These are phyloP conservation scores for Eubasilissa splendida DNA, from an alignment of 2,888 invertebrate genomes.

Conservation along the genomic window DNA sequence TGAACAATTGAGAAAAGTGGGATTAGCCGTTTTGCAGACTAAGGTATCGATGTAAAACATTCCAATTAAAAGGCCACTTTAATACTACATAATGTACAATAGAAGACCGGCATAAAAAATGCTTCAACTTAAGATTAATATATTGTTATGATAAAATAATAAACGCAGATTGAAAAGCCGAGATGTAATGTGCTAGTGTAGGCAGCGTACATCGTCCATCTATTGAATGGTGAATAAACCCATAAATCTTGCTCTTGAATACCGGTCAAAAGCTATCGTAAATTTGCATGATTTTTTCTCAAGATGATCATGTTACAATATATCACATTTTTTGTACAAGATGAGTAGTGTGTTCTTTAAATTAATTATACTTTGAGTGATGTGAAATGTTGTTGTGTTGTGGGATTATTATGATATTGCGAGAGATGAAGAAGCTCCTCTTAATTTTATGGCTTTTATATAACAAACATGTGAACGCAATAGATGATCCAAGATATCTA, in stretches of 20 bases:
- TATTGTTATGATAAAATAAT: too few relatives aligned
- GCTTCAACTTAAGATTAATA: too few relatives aligned
- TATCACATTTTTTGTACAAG: slow-evolving; percentile 28
- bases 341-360: slow-evolving; percentile 25
- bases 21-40: too few relatives aligned
- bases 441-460: slow-evolving; percentile 3
- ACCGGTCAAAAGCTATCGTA: slow-evolving; percentile 41
- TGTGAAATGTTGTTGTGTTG: slow-evolving; percentile 24
- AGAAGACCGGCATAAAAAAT: too few relatives aligned
- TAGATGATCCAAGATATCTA: background rate
- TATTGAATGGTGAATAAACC: slow-evolving; percentile 38
- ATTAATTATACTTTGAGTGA: background rate
- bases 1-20: too few relatives aligned
- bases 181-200: background rate
- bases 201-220: slow-evolving; percentile 37
- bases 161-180: too few relatives aligned
- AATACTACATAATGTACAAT: background rate
- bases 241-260: slow-evolving; percentile 36
- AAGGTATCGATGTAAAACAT: background rate
- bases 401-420: background rate
- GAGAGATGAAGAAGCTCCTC: background rate
- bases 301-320: slow-evolving; percentile 40
- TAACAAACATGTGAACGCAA: background rate
- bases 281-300: slow-evolving; percentile 47
- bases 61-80: background rate